Base-by-base conservation (phyloP, 1,140 invertebrate genomes). In the Aphaenogaster rudis region DNA sequence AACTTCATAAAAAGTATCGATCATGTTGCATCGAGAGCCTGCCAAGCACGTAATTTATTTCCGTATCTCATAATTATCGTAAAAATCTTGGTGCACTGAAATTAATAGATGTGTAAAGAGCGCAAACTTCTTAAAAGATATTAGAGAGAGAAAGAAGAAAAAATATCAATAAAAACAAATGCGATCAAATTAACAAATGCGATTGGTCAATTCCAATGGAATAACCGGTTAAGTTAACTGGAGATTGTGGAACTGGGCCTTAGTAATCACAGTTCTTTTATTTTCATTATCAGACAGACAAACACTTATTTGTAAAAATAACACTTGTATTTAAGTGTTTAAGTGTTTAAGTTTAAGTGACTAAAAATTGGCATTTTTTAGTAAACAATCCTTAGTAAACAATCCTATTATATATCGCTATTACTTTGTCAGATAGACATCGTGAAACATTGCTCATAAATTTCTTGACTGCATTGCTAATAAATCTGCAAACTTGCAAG, bases 1-100 rank as follows among this genome's bases (percentile, higher is more conserved):
- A 28, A 48, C 8, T n/a, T 82, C 39, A 33, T 50, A 82, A 74
- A 82, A 74, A 61, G 17, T 74, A 74, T 69, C 28, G 52, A 48
- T 72, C 33, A 54, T 0, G 39, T 42, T 59, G 48, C 36, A 72
- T n/a, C 39, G 7, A 36, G 13, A 57, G 28, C 8, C 8, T 50
- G n/a, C 33, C 39, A 42, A 52, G 28, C 0, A 11, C 2, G 33
- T 71, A 71, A 61, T 74, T 82, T 54, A 8, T 28, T 72, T 36
- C 11, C 36, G 13, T 7, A 11, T 36, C 2, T 42, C 9, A 5
- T 50, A 52, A 48, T 54, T 71, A 80, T 63, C 15, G 13, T 39
- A 39, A 50, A 79, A 64, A 11, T 48, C 17, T 67, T 15, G 1
- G 1, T 33, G 17, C 6, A 21, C 1, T 11, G 3, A 28, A 28